phyloP scores from a whole-genome alignment of 2,888 invertebrate genomes.

The Andrena camellia region DNA sequence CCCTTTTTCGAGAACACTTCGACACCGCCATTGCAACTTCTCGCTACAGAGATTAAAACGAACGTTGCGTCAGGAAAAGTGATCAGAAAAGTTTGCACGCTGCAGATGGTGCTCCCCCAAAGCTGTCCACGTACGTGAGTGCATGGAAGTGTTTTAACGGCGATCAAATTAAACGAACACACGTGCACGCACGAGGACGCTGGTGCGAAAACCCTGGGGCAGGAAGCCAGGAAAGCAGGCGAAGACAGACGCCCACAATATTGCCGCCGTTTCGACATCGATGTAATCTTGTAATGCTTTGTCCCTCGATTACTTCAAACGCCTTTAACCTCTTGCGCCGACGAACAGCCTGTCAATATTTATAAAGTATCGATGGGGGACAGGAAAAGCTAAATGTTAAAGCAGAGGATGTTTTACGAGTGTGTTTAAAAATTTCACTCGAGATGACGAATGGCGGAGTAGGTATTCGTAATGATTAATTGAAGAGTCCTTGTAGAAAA shows the following conservation, averaged over 20 bases:
- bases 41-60: not conserved
- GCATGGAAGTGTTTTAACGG: not conserved
- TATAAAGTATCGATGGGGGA: conserved; percentile 18
- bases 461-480: not conserved
- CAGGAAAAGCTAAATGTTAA: not conserved
- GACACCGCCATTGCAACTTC: conserved; percentile 10
- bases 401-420: not conserved
- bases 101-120: not conserved
- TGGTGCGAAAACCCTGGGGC: not conserved
- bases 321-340: conserved; percentile 26
- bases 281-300: conserved; percentile 35
- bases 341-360: conserved; percentile 35
- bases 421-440: not conserved
- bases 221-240: not conserved
- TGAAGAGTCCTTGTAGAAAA: not conserved
- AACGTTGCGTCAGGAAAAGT: not conserved
- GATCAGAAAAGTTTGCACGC: conserved; percentile 18
- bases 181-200: not conserved
- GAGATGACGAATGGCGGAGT: too few species aligned
- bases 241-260: conserved; percentile 24
- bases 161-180: conserved; percentile 9
- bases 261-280: conserved; percentile 29
- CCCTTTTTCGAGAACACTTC: not conserved
- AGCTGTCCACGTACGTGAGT: not conserved
- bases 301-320: conserved; percentile 34